These are phyloP conservation scores for Epinotia ramella DNA, from an alignment of 2,888 invertebrate species.

Conservation along the genomic window DNA sequence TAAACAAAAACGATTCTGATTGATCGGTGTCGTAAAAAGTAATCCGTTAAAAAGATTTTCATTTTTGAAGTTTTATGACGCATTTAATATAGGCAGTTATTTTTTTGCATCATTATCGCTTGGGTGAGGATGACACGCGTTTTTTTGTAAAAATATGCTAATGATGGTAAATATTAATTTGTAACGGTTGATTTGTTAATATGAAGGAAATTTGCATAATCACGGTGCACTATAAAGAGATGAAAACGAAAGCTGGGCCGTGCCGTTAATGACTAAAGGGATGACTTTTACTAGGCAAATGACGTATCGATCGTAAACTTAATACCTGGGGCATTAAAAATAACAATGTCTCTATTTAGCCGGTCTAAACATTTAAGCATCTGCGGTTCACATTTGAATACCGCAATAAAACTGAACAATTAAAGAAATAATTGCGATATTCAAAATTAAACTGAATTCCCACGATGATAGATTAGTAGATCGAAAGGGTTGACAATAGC, in stretches of 20 bases:
- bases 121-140: slow-evolving; percentile 73
- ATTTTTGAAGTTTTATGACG: slow-evolving; percentile 67
- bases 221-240: slow-evolving; percentile 58
- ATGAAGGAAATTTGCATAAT: slow-evolving; percentile 75
- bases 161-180: slow-evolving; percentile 83
- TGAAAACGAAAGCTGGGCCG: slow-evolving; percentile 54
- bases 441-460: slow-evolving; percentile 57
- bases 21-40: slow-evolving; percentile 78
- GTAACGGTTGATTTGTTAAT: slow-evolving; percentile 85
- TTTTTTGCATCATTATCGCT: slow-evolving; percentile 61
- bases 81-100: slow-evolving; percentile 59
- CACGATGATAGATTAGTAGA: slow-evolving; percentile 60
- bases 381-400: slow-evolving; percentile 66
- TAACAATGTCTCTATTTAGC: slow-evolving; percentile 64
- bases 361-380: slow-evolving; percentile 56
- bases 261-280: slow-evolving; percentile 62
- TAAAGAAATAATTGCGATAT: slow-evolving; percentile 34
- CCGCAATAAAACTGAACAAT: slow-evolving; percentile 34
- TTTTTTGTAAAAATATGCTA: slow-evolving; percentile 78
- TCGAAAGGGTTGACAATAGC: slow-evolving; percentile 76
- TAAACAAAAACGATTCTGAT: slow-evolving; percentile 71
- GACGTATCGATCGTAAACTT: slow-evolving; percentile 75
- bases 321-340: slow-evolving; percentile 63
- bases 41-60: slow-evolving; percentile 55
- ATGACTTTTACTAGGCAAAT: slow-evolving; percentile 78